Base-by-base conservation (phyloP, 2,888 invertebrate genomes). In the Aleiodes leptofemur region DNA sequence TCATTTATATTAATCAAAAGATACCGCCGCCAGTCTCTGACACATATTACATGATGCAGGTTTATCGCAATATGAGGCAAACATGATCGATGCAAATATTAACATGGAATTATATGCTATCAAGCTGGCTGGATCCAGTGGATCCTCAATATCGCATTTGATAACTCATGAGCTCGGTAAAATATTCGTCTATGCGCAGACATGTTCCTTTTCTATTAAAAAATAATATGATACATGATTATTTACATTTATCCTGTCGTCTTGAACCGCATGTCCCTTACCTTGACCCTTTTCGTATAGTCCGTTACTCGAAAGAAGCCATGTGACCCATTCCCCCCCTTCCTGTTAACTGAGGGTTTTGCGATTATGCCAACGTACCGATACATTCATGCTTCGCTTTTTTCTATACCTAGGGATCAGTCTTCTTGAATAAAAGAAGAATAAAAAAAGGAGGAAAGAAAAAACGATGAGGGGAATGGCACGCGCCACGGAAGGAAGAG, bases 401-500 rank as follows among this genome's bases (percentile, higher is more conserved):
- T 64, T 64, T 72, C 66, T 59, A 69, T 68, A 73, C 70, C 74
- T 29, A 56, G 48, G 66, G 55, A 57, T 71, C 59, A 31, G 57
- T 59, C 59, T 23, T 59, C 59, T 23, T 59, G 66, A 74, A 71
- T 66, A 70, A 73, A 73, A 59, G 73, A 74, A 61, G 80, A 76
- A 80, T 78, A 76, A 78, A 56, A 70, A 66, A 72, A 69, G 72
- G 77, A 81, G 78, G 59, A 57, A 70, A 61, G 66, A 59, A 68
- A 76, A 73, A 77, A 72, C 68, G 77, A 75, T 69, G 73, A 76
- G 66, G 71, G 69, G 78, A 81, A 82, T 82, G 82, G 82, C 81
- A 81, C 81, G 83, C 79, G 82, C 83, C 80, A 78, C 78, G 79
- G 77, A 80, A 82, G 77, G 79, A 81, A 80, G 78, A 79, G 74